Evolutionary conservation across 2,888 invertebrate species (phyloP).

Genomic region (Drosophila robusta): DNA sequence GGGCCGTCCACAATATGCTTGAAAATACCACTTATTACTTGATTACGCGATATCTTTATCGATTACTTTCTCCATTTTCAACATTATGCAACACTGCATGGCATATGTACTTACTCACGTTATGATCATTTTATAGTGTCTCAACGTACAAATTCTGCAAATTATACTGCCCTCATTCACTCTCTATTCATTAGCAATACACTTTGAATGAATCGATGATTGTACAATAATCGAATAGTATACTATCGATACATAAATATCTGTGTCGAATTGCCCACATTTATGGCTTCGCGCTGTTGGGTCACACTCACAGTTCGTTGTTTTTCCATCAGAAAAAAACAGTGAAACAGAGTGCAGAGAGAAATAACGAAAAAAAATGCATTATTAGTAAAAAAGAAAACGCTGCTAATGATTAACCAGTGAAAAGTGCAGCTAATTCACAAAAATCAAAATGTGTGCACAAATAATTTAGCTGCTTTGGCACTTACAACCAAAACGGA

Average conservation of each 20-base stretch:
- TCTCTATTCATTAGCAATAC: background rate
- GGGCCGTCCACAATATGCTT: slow-evolving; percentile 24
- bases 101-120: too few species aligned
- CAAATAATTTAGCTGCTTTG: slow-evolving; percentile 51
- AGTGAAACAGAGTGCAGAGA: slow-evolving; percentile 38
- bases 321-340: slow-evolving; percentile 61
- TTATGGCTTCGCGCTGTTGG: slow-evolving; percentile 37
- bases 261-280: slow-evolving; percentile 4
- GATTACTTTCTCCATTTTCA: background rate
- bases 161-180: background rate
- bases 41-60: background rate
- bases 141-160: background rate
- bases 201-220: slow-evolving; percentile 3
- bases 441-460: slow-evolving; percentile 36
- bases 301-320: slow-evolving; percentile 51
- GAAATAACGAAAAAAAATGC: slow-evolving; percentile 47
- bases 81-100: slow-evolving; percentile 27
- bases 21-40: slow-evolving; percentile 7
- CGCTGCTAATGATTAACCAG: slow-evolving; percentile 15
- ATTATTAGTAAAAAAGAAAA: slow-evolving; percentile 27
- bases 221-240: background rate
- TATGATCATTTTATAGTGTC: background rate
- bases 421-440: slow-evolving; percentile 36
- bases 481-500: slow-evolving; percentile 25
- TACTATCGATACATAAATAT: slow-evolving; percentile 18